phyloP scores from a whole-genome alignment of 2,888 invertebrate species.

The Drosophila acutilabella region DNA sequence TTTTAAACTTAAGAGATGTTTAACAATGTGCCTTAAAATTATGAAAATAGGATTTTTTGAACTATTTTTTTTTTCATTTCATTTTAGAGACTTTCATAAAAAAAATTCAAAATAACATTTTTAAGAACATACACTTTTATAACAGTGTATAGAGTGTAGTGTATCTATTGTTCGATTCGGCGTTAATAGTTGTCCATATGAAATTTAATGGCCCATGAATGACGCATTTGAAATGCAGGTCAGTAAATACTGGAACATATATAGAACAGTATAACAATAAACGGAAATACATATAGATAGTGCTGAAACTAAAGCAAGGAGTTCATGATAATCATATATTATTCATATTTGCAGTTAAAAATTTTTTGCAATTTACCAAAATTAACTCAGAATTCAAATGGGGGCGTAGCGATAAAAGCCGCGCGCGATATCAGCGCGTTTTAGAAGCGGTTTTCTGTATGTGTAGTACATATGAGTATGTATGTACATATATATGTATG shows the following conservation, averaged over 20 bases:
- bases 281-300: conserved; percentile 25
- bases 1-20: too few relatives aligned
- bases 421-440: conserved; percentile 33
- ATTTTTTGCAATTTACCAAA: conserved; percentile 3
- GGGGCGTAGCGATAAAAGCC: conserved; percentile 7
- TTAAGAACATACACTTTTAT: too few relatives aligned
- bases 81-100: too few relatives aligned
- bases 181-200: conserved; percentile 16
- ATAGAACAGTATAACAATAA: conserved; percentile 1
- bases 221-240: conserved; percentile 37
- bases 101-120: too few relatives aligned
- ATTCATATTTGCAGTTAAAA: not conserved
- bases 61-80: too few relatives aligned
- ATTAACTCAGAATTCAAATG: not conserved
- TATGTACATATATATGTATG: too few relatives aligned
- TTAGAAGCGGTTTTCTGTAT: not conserved
- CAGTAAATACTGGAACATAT: conserved; percentile 11
- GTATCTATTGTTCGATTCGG: conserved; percentile 13
- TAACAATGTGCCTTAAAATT: too few relatives aligned
- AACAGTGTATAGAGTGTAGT: conserved; percentile 5
- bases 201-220: conserved; percentile 16
- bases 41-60: too few relatives aligned
- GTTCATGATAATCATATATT: not conserved
- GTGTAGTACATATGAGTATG: too few relatives aligned
- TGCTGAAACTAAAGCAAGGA: conserved; percentile 1